Percentiles rank a stretch among this genome's conserved stretches.
phyloP scores from a whole-genome alignment of 92 coral and sea anemone species.

The Epizoanthus stellaris region DNA sequence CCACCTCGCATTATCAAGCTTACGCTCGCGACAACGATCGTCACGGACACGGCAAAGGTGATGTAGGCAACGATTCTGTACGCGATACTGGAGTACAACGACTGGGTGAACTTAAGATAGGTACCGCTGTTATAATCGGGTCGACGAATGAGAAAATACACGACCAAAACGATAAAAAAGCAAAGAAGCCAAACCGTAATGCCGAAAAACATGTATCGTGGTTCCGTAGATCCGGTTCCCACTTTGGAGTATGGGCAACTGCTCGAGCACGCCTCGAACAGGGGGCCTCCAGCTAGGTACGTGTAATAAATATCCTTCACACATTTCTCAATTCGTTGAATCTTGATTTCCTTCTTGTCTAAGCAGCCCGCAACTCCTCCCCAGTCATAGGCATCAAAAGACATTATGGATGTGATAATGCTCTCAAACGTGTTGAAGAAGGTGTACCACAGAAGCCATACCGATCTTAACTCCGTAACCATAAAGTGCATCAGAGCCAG shows the following conservation, averaged over 20 bases:
- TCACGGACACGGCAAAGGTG: constrained; percentile 41
- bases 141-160: constrained; percentile 31
- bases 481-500: constrained; percentile 40
- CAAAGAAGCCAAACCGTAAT: constrained; percentile 49
- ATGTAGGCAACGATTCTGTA: constrained; percentile 35
- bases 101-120: constrained; percentile 44
- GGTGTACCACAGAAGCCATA: constrained; percentile 50
- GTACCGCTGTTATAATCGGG: constrained; percentile 44
- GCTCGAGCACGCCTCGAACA: too few species aligned
- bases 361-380: neutral
- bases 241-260: neutral
- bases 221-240: constrained; percentile 12
- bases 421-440: constrained; percentile 23
- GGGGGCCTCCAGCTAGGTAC: constrained; percentile 12
- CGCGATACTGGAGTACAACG: constrained; percentile 28
- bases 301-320: neutral
- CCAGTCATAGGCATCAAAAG: neutral
- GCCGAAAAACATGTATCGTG: constrained; percentile 26
- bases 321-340: constrained; percentile 7
- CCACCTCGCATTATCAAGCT: constrained; percentile 8
- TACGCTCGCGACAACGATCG: constrained; percentile 25
- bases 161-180: constrained; percentile 37
- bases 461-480: constrained; percentile 44
- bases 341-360: neutral
- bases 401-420: neutral